These are phyloP conservation scores for Zosterops hypoxanthus DNA, from an alignment of 2,113 vertebrate genomes.

Conservation along the genomic window DNA sequence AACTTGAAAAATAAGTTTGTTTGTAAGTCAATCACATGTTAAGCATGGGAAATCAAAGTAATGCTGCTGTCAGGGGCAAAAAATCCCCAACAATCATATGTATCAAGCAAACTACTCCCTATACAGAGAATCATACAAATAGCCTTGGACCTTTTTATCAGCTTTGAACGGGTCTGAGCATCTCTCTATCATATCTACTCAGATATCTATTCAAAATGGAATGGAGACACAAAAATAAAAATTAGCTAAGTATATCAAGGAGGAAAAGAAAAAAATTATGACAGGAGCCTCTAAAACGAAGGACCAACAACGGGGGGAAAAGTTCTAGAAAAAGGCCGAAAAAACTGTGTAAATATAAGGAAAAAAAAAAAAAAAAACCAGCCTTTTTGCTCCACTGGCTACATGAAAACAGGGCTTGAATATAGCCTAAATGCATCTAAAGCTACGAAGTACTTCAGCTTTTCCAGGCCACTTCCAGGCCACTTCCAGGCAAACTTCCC, in stretches of 20 bases:
- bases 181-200: background rate
- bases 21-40: background rate
- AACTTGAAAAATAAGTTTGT: background rate
- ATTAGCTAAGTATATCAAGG: background rate
- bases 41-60: background rate
- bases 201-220: background rate
- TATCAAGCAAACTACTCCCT: background rate
- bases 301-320: background rate
- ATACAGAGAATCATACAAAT: background rate
- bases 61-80: background rate
- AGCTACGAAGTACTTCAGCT: background rate
- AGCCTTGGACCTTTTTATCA: background rate
- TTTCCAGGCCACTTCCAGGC: no score
- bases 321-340: background rate
- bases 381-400: no score
- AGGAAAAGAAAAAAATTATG: background rate
- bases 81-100: fast-evolving
- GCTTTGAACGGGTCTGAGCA: background rate
- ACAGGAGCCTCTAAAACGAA: background rate
- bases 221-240: background rate
- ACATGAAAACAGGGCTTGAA: background rate
- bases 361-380: no score
- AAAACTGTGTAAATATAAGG: background rate
- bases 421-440: fast-evolving
- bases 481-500: background rate